Percentiles rank a stretch among this genome's conserved stretches.
These are phyloP conservation scores for Ommatoiulus sabulosus DNA, from an alignment of 2,888 invertebrate species.

Conservation along the genomic window DNA sequence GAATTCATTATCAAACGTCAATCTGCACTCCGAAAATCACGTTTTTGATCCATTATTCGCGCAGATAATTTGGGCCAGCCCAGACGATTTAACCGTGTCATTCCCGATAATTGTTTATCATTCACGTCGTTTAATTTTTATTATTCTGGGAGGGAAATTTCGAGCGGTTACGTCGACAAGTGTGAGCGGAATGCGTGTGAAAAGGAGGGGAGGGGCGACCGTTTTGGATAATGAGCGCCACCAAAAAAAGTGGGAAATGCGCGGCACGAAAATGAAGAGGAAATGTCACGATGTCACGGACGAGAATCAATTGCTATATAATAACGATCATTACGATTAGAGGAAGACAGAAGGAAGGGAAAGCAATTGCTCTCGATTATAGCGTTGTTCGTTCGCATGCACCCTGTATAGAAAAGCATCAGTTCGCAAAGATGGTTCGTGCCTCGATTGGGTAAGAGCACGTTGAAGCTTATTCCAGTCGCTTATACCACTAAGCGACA, in stretches of 20 bases:
- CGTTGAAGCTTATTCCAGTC: no score
- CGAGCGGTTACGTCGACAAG: neutral
- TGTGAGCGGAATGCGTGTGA: neutral
- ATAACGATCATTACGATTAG: neutral
- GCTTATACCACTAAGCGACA: no score
- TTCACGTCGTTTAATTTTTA: neutral
- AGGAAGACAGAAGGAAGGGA: neutral
- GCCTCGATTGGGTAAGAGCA: no score
- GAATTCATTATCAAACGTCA: neutral
- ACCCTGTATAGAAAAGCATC: neutral
- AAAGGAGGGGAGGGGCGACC: neutral
- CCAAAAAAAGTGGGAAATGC: neutral
- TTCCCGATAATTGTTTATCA: neutral
- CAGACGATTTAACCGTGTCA: neutral
- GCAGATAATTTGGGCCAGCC: neutral
- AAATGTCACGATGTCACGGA: slow-evolving; percentile 18
- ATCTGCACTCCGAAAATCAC: neutral
- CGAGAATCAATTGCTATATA: neutral
- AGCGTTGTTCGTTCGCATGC: neutral
- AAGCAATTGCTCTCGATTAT: neutral
- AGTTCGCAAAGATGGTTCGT: no score
- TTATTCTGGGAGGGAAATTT: neutral
- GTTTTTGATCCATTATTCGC: neutral
- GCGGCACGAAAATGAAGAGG: neutral
- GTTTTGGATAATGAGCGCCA: neutral